Percentiles rank a stretch among this genome's conserved stretches.
Evolutionary conservation across 2,888 invertebrate genomes (phyloP).

Genomic region (Andrena hattorfiana): DNA sequence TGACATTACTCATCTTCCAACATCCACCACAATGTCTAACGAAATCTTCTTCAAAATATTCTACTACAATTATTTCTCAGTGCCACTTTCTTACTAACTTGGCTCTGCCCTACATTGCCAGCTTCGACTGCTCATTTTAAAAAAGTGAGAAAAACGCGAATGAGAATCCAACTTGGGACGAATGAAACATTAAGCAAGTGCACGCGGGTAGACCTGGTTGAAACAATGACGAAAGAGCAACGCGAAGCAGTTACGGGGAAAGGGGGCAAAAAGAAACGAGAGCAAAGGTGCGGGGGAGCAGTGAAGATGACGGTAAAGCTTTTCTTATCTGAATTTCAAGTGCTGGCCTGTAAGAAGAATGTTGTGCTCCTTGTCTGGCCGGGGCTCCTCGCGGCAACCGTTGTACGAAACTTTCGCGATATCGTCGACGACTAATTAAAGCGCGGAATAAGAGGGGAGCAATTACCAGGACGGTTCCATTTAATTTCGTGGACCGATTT

Average conservation of each 20-base stretch:
- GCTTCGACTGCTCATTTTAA: neutral
- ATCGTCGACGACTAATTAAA: constrained; percentile 77
- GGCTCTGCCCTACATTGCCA: neutral
- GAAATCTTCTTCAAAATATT: no score
- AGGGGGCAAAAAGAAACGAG: constrained; percentile 1
- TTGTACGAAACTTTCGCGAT: constrained; percentile 74
- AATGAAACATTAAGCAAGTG: neutral
- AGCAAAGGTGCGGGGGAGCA: constrained; percentile 40
- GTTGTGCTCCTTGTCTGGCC: constrained; percentile 53
- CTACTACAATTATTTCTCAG: no score
- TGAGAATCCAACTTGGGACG: neutral
- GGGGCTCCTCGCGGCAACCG: constrained; percentile 60
- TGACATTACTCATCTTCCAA: no score
- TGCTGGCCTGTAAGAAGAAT: constrained; percentile 64
- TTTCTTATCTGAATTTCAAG: constrained; percentile 73
- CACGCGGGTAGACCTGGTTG: neutral
- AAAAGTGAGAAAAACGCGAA: constrained; percentile 2
- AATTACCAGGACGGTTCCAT: constrained; percentile 73
- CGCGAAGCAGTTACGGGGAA: constrained; percentile 14
- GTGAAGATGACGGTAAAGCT: constrained; percentile 48
- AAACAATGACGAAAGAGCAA: constrained; percentile 45
- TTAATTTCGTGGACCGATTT: constrained; percentile 71
- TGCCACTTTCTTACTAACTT: no score
- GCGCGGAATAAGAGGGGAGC: constrained; percentile 73
- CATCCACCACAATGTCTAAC: no score